Percentiles rank a stretch among this genome's conserved stretches.
phyloP scores from a whole-genome alignment of 2,888 invertebrate genomes.

The Caenorhabditis doughertyi region DNA sequence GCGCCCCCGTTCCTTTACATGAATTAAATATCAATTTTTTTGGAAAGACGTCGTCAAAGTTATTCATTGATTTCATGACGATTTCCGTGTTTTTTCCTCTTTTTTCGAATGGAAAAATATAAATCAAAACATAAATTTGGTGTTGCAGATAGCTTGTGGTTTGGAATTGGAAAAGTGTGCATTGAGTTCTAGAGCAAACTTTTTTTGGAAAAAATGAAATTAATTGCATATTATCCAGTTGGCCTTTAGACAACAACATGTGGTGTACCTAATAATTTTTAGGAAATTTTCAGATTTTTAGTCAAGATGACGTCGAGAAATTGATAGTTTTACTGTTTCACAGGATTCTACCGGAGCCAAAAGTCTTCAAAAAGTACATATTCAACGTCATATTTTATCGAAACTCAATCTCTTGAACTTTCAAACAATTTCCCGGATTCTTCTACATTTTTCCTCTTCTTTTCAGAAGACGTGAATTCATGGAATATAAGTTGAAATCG shows the following conservation, averaged over 20 bases:
- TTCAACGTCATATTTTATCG: too few species aligned
- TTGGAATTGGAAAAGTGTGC: background rate
- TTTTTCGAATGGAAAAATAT: background rate
- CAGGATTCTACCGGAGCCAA: too few species aligned
- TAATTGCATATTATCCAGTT: background rate
- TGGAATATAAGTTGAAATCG: constrained; percentile 55
- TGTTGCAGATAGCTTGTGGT: too few species aligned
- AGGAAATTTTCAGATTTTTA: too few species aligned
- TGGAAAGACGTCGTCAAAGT: background rate
- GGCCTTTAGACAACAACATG: too few species aligned
- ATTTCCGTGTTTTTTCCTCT: constrained; percentile 5
- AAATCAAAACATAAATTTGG: too few species aligned
- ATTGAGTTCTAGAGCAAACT: background rate
- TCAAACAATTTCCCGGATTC: background rate
- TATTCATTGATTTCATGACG: constrained; percentile 24
- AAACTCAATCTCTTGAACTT: constrained; percentile 39
- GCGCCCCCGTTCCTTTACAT: background rate
- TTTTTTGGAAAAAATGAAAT: background rate
- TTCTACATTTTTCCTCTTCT: background rate
- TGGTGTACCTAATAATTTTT: too few species aligned
- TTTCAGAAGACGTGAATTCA: background rate
- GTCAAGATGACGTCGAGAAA: too few species aligned
- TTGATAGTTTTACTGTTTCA: too few species aligned
- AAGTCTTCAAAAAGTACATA: background rate
- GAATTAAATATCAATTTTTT: constrained; percentile 3